A percentile compares a stretch with the other conserved stretches of the same genome.
These are phyloP conservation scores for Polydrusus tereticollis DNA, from an alignment of 2,888 invertebrate genomes.

Conservation along the genomic window DNA sequence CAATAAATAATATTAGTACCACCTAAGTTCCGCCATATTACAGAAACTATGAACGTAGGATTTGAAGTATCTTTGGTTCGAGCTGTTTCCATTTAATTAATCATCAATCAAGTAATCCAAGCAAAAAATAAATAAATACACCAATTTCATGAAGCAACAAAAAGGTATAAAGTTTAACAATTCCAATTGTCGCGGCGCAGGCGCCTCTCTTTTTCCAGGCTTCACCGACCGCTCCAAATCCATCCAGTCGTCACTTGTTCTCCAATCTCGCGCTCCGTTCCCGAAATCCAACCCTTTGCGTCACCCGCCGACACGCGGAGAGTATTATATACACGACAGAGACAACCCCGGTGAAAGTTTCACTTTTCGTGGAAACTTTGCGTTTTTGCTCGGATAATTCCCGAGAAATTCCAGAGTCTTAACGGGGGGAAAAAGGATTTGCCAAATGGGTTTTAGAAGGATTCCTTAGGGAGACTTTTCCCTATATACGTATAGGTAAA, in stretches of 20 bases:
- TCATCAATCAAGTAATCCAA: no score
- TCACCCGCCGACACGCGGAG: conserved; percentile 6
- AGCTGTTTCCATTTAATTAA: no score
- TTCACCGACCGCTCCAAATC: conserved; percentile 23
- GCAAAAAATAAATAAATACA: not conserved
- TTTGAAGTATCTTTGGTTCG: no score
- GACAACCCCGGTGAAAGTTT: conserved; percentile 11
- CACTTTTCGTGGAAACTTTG: not conserved
- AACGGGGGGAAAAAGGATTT: conserved; percentile 5
- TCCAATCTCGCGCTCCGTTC: conserved; percentile 16
- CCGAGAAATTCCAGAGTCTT: not conserved
- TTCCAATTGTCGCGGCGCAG: conserved; percentile 20
- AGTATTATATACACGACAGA: conserved; percentile 1
- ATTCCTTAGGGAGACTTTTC: not conserved
- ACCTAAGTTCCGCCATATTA: no score
- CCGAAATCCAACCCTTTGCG: not conserved
- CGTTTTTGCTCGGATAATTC: not conserved
- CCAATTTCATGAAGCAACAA: not conserved
- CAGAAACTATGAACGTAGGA: no score
- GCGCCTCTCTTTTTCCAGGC: conserved; percentile 37
- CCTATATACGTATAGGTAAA: not conserved
- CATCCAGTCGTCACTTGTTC: conserved; percentile 40
- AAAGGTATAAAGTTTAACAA: not conserved
- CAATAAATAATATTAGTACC: no score
- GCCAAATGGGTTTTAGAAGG: conserved; percentile 4